Evolutionary conservation across 2,797 vertebrate genomes (phyloP).

Genomic region (Sarcoramphus papa): DNA sequence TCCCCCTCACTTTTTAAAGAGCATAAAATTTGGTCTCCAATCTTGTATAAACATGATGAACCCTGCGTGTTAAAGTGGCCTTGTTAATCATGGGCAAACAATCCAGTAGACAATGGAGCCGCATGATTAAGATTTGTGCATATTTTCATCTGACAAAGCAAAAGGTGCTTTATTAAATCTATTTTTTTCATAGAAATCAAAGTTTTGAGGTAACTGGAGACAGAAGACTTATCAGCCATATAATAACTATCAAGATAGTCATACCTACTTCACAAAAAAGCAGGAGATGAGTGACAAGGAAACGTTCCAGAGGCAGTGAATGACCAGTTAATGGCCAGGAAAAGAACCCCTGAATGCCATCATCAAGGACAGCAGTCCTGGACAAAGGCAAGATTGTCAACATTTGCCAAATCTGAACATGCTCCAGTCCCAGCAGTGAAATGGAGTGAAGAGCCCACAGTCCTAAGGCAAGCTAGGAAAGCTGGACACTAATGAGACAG

Average conservation of each 20-base stretch:
- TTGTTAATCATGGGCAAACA: neutral
- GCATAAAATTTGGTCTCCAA: neutral
- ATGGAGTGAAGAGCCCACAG: neutral
- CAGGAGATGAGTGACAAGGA: neutral
- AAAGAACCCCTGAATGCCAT: neutral
- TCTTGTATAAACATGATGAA: neutral
- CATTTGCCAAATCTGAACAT: neutral
- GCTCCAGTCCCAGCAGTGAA: neutral
- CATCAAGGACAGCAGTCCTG: neutral
- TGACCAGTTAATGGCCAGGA: neutral
- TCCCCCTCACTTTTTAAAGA: neutral
- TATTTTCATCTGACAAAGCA: neutral
- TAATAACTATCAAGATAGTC: neutral
- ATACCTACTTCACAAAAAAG: neutral
- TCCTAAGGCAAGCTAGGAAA: neutral
- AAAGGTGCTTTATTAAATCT: neutral
- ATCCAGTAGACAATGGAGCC: neutral
- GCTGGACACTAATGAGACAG: neutral
- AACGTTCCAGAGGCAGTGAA: neutral
- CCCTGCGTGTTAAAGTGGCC: neutral
- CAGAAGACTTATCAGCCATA: neutral
- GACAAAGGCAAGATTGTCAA: neutral
- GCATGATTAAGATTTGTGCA: neutral
- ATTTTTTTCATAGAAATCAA: neutral
- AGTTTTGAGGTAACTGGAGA: neutral